Base-by-base conservation (phyloP, 2,888 invertebrate genomes). In the Macaria liturata region DNA sequence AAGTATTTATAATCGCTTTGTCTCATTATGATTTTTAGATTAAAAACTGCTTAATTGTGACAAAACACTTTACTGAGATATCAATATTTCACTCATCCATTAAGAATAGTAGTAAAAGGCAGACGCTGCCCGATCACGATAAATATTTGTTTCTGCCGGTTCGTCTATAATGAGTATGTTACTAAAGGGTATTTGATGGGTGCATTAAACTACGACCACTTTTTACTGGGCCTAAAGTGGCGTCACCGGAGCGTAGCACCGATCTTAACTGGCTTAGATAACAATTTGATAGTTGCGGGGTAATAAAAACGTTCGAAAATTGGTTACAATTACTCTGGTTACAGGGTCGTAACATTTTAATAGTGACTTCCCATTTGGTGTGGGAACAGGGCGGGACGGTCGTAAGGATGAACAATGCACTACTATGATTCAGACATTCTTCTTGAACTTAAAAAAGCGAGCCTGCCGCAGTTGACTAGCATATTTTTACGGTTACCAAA, bases 341-440 rank as follows among this genome's bases (percentile, higher is more conserved):
- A 87, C 83, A 74, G 83, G 77, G 74, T 87, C 84, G 88, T 86
- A 88, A 87, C 88, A 79, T 83, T 88, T 87, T 88, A 88, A 88
- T 89, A 83, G 83, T 75, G 71, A 76, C 76, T 73, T 78, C 77
- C 81, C 76, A 80, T 81, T 85, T 78, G 74, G 72, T 87, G 86
- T 88, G 88, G 86, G 88, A 88, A 87, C 61, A 44, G 53, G 47
- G 20, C 20, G 47, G 47, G 9, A 40, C n/a, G 45, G 46, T 45
- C 46, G 37, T 52, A 55, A 37, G 49, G 59, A 54, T 46, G 48
- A 34, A 31, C 42, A 37, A 39, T 49, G 46, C 56, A 57, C 44
- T 20, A 20, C 20, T 20, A 1, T 20, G 20, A 20, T 20, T 20
- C 20, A 20, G 20, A 20, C 1, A 20, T 20, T 20, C 1, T 2